Percentiles rank a stretch among this genome's conserved stretches.
phyloP scores from a whole-genome alignment of 2,797 vertebrate species.

The Tiaroga cobitis region DNA sequence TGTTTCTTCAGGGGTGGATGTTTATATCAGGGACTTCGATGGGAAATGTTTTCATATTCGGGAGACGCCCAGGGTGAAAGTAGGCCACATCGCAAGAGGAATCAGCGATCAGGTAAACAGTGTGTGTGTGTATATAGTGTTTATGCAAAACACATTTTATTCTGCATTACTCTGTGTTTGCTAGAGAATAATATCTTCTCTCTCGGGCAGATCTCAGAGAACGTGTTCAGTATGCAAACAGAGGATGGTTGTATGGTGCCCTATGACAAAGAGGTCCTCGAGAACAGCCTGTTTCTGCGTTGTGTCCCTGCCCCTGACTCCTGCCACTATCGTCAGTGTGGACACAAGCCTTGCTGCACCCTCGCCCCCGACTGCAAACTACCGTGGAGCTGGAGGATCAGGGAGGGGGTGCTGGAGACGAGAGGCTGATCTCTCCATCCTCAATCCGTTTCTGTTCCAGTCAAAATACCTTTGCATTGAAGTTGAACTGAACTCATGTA shows the following conservation, averaged over 20 bases:
- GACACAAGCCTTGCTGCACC: conserved; percentile 18
- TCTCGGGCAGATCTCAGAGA: conserved; percentile 84
- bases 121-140: no score
- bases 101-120: conserved; percentile 94
- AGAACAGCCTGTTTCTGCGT: conserved; percentile 86
- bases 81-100: conserved; percentile 92
- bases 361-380: conserved; percentile 75
- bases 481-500: background rate
- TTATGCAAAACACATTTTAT: background rate
- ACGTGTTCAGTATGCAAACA: conserved; percentile 90
- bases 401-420: conserved; percentile 85
- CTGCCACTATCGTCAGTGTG: conserved; percentile 61
- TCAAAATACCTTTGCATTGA: background rate
- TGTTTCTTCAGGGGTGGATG: conserved; percentile 85
- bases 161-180: conserved; percentile 5
- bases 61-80: conserved; percentile 89
- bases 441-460: background rate
- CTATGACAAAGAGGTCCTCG: conserved; percentile 87
- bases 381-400: conserved; percentile 90
- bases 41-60: conserved; percentile 87
- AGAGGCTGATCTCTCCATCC: conserved; percentile 12
- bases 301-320: conserved; percentile 87
- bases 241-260: conserved; percentile 82
- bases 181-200: background rate
- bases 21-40: conserved; percentile 88